Evolutionary conservation across 2,797 vertebrate species (phyloP), one percentile per base, ranked within the genome.

Genomic region (Champsocephalus gunnari): DNA sequence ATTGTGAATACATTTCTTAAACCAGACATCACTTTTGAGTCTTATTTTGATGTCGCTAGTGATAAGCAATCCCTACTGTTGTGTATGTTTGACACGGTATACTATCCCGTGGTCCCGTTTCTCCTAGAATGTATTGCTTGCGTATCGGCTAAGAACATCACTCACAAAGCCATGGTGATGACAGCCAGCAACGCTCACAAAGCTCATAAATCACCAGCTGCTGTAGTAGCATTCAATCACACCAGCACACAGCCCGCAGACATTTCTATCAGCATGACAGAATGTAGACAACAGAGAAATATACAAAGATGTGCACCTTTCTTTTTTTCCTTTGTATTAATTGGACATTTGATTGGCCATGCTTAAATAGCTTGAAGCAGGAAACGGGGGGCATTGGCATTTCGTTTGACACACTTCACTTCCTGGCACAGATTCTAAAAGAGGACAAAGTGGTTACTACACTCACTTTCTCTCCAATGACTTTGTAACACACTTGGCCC

Each of bases 351-450:
- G 17, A 74, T 79, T 78, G 57, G 55, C 54, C 14, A 3, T 45
- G 17, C n/a, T 55, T 73, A 80, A 84, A 80, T 81, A 34, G 74
- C 64, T 70, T 88, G 41, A 10, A 73, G 69, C 55, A 61, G 60
- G 55, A 66, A 24, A 65, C 38, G 10, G 47, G 34, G 34, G 34
- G 34, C 14, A 3, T 68, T 84, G 55, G 75, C 44, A 48, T 77
- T 72, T 72, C 3, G 12, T 79, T 59, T 81, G 72, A 79, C 82
- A 81, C 77, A 82, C 67, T 85, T 81, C 5, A 69, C 59, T 85
- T 38, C 17, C 49, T 90, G 85, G 83, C 87, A 89, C 81, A 86
- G 80, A 88, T 89, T 90, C 71, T 86, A 75, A 86, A 82, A 72
- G 70, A 85, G 79, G 75, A 74, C 47, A 82, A 44, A 71, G 70